phyloP scores from a whole-genome alignment of 2,797 vertebrate genomes.

The Acrossocheilus wenchowensis region DNA sequence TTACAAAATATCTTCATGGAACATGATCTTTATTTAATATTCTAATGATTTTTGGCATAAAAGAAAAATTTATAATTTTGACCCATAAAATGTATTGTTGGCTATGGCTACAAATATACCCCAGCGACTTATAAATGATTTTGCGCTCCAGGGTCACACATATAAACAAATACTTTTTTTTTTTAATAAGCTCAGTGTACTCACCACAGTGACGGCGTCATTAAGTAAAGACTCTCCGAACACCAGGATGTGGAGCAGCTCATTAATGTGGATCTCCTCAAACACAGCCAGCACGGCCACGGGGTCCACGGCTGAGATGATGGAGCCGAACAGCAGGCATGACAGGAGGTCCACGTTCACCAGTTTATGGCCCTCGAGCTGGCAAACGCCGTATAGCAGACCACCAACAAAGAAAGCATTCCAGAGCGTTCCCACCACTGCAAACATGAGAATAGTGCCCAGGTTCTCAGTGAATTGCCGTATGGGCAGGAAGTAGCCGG shows the following conservation, averaged over 20 bases:
- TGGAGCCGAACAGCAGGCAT: conserved; percentile 92
- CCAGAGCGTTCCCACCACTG: conserved; percentile 95
- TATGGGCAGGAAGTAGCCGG: conserved; percentile 96
- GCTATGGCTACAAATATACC: too few species aligned
- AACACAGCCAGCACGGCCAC: conserved; percentile 97
- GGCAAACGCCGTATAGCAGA: conserved; percentile 88
- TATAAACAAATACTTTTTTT: too few species aligned
- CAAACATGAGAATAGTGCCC: conserved; percentile 97
- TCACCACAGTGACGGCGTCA: conserved; percentile 96
- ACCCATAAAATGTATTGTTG: too few species aligned
- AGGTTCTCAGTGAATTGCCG: conserved; percentile 95
- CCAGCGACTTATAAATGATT: too few species aligned
- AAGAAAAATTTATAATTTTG: too few species aligned
- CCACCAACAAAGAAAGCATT: conserved; percentile 93
- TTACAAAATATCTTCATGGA: too few species aligned
- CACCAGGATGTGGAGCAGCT: conserved; percentile 95
- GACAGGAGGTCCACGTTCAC: conserved; percentile 81
- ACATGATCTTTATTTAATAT: too few species aligned
- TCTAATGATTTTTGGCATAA: too few species aligned
- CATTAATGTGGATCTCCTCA: conserved; percentile 99
- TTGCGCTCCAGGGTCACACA: too few species aligned
- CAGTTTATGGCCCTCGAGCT: conserved; percentile 78
- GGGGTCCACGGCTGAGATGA: conserved; percentile 96
- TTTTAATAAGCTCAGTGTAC: conserved; percentile 46
- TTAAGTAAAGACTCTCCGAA: conserved; percentile 98